Conservation (phyloP, 1,140 invertebrate species). For the Aphelenchoides fujianensis region DNA sequence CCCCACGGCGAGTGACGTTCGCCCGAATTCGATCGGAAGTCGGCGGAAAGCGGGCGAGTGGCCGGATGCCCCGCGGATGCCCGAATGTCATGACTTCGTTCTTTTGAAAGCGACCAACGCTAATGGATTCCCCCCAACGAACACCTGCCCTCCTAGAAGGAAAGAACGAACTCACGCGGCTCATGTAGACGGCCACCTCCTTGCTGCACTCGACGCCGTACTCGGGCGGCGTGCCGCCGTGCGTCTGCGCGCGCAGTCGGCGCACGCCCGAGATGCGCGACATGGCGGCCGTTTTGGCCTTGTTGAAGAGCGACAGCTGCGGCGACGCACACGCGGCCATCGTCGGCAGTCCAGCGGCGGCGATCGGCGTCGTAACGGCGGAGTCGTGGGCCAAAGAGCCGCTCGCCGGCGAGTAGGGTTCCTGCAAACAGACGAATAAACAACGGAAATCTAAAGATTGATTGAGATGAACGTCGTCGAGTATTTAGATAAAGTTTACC, state of each 20-base stretch:
- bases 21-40: no score
- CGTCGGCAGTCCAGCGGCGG: background rate
- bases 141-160: no score
- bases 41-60: no score
- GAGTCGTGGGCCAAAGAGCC: background rate
- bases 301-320: slow-evolving; percentile 47
- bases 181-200: slow-evolving; percentile 74
- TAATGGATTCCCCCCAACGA: no score
- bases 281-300: slow-evolving; percentile 68
- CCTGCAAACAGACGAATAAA: slow-evolving; percentile 8
- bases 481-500: no score
- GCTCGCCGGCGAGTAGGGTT: background rate
- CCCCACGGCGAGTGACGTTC: no score
- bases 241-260: slow-evolving; percentile 78
- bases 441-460: no score
- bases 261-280: slow-evolving; percentile 86
- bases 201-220: slow-evolving; percentile 85
- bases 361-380: background rate
- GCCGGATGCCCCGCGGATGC: no score
- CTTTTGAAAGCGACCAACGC: no score
- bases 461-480: no score
- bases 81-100: no score
- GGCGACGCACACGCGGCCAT: slow-evolving; percentile 28
- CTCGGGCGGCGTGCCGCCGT: slow-evolving; percentile 81
- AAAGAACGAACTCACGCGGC: slow-evolving; percentile 3